These are phyloP conservation scores for Epizoanthus ramosus DNA, from an alignment of 92 coral and sea anemone species.

Conservation along the genomic window DNA sequence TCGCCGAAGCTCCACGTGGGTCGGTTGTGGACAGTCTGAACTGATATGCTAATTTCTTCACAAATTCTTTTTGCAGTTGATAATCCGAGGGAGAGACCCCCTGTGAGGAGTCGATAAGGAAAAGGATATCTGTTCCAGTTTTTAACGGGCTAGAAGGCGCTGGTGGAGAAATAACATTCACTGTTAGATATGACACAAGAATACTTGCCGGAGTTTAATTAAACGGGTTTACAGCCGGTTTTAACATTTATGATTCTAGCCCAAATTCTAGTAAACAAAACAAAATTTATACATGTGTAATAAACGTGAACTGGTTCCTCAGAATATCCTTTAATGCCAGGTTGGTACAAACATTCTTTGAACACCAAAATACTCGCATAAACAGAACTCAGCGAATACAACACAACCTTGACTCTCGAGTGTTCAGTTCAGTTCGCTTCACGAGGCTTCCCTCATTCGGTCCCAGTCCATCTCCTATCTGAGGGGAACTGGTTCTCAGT, in stretches of 20 bases:
- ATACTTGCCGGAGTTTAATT: neutral
- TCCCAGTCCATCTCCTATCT: too few relatives aligned
- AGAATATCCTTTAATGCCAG: too few relatives aligned
- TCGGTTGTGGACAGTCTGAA: conserved; percentile 60
- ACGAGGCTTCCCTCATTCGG: too few relatives aligned
- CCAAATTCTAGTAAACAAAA: neutral
- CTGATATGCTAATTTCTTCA: conserved; percentile 57
- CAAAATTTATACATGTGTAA: neutral
- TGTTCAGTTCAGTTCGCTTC: too few relatives aligned
- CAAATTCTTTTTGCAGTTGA: conserved; percentile 62
- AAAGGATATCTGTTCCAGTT: conserved; percentile 62
- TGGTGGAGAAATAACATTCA: neutral
- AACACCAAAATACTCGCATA: too few relatives aligned
- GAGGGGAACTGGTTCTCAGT: too few relatives aligned
- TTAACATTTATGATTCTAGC: neutral
- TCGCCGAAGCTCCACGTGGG: conserved; percentile 69
- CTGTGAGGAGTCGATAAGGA: conserved; percentile 69
- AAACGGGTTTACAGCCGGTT: neutral
- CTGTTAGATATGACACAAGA: neutral
- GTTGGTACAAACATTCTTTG: too few relatives aligned
- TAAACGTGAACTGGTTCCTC: too few relatives aligned
- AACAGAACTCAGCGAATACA: too few relatives aligned
- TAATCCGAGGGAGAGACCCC: conserved; percentile 56
- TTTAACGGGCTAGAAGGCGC: conserved; percentile 32
- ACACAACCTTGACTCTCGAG: too few relatives aligned